Conservation (phyloP, 2,113 vertebrate genomes). For the Phyllostomus discolor region DNA sequence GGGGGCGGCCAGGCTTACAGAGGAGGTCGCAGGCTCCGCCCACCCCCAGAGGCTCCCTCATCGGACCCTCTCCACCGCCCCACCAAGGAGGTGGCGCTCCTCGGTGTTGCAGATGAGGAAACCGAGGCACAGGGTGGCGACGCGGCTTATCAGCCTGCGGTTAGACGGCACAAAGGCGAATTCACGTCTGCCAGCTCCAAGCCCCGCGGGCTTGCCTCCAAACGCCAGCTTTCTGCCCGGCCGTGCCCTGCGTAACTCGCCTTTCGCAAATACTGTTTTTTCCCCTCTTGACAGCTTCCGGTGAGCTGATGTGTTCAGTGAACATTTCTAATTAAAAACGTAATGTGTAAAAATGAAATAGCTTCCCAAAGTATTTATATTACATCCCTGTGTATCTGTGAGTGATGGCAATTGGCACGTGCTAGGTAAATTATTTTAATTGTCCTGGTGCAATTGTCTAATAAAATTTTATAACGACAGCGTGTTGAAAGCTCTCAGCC, state of each 20-base stretch:
- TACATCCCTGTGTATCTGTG: not conserved
- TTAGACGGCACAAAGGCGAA: not conserved
- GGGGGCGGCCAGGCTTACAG: not conserved
- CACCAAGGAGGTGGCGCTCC: not conserved
- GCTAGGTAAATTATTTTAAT: conserved; percentile 24
- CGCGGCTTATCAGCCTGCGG: not conserved
- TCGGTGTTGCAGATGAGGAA: not conserved
- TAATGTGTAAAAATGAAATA: conserved; percentile 31
- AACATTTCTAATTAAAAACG: conserved; percentile 60
- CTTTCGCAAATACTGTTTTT: not conserved
- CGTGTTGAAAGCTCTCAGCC: not conserved
- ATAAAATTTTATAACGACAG: not conserved
- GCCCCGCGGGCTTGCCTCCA: not conserved
- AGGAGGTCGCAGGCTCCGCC: not conserved
- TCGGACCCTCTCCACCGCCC: not conserved
- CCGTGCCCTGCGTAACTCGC: not conserved
- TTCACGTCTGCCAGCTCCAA: not conserved
- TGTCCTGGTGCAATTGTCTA: not conserved
- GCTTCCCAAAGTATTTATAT: not conserved
- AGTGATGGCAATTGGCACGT: not conserved
- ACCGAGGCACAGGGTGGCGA: not conserved
- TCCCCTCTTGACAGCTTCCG: not conserved
- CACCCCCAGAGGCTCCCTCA: not conserved
- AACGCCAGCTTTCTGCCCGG: not conserved
- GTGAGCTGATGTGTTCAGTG: conserved; percentile 51